Evolutionary conservation across 2,888 invertebrate genomes (phyloP).

Genomic region (Eulithis prunata): DNA sequence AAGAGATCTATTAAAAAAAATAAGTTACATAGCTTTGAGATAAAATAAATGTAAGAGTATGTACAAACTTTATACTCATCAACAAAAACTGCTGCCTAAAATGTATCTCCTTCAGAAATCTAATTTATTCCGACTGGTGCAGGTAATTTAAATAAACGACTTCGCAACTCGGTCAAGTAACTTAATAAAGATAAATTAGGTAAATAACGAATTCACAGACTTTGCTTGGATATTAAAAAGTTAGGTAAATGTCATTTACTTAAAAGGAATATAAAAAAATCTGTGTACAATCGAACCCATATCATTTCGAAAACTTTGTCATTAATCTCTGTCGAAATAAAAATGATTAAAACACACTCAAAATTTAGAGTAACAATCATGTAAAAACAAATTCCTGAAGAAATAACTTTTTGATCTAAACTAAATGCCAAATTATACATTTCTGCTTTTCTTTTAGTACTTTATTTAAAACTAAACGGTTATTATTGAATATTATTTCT

Average conservation of each 20-base stretch:
- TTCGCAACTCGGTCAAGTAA: constrained; percentile 46
- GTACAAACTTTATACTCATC: constrained; percentile 31
- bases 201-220: constrained; percentile 39
- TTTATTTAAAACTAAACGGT: too few relatives aligned
- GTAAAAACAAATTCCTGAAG: too few relatives aligned
- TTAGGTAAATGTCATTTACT: neutral
- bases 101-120: constrained; percentile 43
- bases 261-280: neutral
- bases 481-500: too few relatives aligned
- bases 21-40: neutral
- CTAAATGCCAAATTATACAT: too few relatives aligned
- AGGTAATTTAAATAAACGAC: constrained; percentile 52
- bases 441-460: too few relatives aligned
- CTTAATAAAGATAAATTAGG: constrained; percentile 51
- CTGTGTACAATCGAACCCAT: too few relatives aligned
- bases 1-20: too few relatives aligned
- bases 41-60: constrained; percentile 8
- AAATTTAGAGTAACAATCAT: too few relatives aligned
- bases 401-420: too few relatives aligned
- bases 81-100: constrained; percentile 46
- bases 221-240: constrained; percentile 14
- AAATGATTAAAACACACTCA: too few relatives aligned
- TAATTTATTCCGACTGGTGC: constrained; percentile 43
- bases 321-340: too few relatives aligned
- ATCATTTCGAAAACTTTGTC: too few relatives aligned